phyloP scores from a whole-genome alignment of 2,888 invertebrate species.

The Drosophila ustulata region DNA sequence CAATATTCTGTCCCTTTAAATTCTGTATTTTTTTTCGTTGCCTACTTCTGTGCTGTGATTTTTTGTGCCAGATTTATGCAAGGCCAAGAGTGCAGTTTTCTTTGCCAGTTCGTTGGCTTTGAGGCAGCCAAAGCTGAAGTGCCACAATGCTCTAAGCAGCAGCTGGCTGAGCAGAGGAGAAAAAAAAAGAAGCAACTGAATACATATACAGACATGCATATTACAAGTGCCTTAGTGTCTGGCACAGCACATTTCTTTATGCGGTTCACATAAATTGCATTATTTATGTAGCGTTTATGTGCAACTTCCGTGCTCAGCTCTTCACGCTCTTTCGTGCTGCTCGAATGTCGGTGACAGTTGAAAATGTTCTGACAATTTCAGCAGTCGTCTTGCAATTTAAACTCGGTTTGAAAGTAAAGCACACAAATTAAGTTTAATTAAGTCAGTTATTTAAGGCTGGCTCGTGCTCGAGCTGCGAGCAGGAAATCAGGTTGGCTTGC shows the following conservation, averaged over 20 bases:
- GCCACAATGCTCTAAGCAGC: constrained; percentile 18
- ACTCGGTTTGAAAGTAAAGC: constrained; percentile 24
- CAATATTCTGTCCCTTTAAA: constrained; percentile 37
- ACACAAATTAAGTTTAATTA: constrained; percentile 75
- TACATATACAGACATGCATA: constrained; percentile 63
- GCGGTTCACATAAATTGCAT: constrained; percentile 76
- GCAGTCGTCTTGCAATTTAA: constrained; percentile 37
- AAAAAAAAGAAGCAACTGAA: background rate
- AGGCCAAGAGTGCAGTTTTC: constrained; percentile 20
- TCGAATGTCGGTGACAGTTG: constrained; percentile 54
- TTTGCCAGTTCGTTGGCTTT: constrained; percentile 29
- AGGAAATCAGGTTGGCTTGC: constrained; percentile 42
- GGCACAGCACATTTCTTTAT: constrained; percentile 71
- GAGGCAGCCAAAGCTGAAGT: constrained; percentile 34
- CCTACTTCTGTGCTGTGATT: constrained; percentile 42
- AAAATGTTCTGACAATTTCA: constrained; percentile 56
- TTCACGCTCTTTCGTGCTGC: constrained; percentile 1
- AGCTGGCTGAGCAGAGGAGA: constrained; percentile 22
- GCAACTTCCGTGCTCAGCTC: background rate
- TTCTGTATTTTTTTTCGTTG: constrained; percentile 27
- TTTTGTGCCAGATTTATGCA: constrained; percentile 22
- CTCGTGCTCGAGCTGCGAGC: constrained; percentile 5
- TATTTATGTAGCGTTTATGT: constrained; percentile 75
- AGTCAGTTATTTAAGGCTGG: constrained; percentile 56
- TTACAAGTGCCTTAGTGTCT: constrained; percentile 77